A percentile compares a stretch with the other conserved stretches of the same genome.
phyloP scores from a whole-genome alignment of 2,797 vertebrate genomes.

The Anguilla megastoma region DNA sequence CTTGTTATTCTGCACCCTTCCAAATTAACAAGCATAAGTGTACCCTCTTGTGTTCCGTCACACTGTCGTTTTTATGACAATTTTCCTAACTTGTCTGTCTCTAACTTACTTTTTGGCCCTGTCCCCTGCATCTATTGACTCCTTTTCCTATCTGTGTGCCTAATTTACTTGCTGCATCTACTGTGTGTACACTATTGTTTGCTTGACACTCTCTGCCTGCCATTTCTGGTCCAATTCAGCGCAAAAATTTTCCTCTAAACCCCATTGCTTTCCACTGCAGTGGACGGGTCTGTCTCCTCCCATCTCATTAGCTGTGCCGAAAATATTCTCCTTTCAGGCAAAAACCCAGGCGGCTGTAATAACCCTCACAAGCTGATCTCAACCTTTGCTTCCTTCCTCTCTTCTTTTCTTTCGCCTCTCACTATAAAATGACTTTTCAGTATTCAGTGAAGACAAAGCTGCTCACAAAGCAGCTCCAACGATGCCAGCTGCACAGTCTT shows the following conservation, averaged over 20 bases:
- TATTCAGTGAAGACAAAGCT: background rate
- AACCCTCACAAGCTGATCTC: background rate
- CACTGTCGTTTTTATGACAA: background rate
- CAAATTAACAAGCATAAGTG: too few species aligned
- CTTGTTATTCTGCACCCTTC: background rate
- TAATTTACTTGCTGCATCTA: background rate
- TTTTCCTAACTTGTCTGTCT: background rate
- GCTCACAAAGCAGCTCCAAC: background rate
- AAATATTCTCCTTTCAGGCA: background rate
- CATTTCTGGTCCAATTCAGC: background rate
- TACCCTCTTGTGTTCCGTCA: background rate
- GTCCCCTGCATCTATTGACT: background rate
- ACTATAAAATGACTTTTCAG: background rate
- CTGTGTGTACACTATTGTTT: background rate
- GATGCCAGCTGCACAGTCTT: background rate
- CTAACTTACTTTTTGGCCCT: background rate
- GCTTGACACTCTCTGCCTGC: background rate
- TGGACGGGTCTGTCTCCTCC: background rate
- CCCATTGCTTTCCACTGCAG: background rate
- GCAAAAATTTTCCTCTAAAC: background rate
- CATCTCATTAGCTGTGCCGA: background rate
- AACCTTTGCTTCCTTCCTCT: background rate
- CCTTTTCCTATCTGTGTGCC: background rate
- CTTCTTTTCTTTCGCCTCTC: background rate
- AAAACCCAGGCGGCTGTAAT: background rate